phyloP scores from a whole-genome alignment of 2,113 vertebrate species.

The Cricetomys ansorgei region DNA sequence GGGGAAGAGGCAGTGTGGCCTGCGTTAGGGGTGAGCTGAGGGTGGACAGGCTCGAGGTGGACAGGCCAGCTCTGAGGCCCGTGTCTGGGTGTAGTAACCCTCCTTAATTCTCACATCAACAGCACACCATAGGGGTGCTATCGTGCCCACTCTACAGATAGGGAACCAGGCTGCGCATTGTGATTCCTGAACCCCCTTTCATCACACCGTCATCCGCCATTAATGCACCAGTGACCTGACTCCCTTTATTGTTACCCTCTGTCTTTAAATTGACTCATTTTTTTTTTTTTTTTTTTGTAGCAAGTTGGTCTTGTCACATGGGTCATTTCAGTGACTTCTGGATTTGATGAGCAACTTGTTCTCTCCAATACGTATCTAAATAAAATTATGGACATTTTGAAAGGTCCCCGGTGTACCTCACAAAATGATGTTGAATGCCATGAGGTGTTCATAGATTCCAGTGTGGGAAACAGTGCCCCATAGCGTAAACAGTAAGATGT shows the following conservation, averaged over 20 bases:
- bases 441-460: neutral
- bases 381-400: neutral
- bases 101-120: neutral
- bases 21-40: neutral
- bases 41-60: neutral
- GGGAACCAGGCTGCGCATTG: neutral
- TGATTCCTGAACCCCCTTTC: neutral
- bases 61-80: neutral
- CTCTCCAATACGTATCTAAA: slow-evolving; percentile 10
- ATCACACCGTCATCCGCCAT: neutral
- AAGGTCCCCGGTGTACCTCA: neutral
- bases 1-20: neutral
- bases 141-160: neutral
- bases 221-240: neutral
- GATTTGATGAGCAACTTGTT: slow-evolving; percentile 36
- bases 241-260: neutral
- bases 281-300: no score
- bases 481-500: neutral
- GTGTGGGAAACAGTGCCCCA: neutral
- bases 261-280: neutral
- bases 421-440: neutral
- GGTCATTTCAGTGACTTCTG: neutral
- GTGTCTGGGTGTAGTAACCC: no score
- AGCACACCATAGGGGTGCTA: neutral
- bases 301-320: neutral